phyloP scores from a whole-genome alignment of 2,113 vertebrate species.

The Ciconia boyciana region DNA sequence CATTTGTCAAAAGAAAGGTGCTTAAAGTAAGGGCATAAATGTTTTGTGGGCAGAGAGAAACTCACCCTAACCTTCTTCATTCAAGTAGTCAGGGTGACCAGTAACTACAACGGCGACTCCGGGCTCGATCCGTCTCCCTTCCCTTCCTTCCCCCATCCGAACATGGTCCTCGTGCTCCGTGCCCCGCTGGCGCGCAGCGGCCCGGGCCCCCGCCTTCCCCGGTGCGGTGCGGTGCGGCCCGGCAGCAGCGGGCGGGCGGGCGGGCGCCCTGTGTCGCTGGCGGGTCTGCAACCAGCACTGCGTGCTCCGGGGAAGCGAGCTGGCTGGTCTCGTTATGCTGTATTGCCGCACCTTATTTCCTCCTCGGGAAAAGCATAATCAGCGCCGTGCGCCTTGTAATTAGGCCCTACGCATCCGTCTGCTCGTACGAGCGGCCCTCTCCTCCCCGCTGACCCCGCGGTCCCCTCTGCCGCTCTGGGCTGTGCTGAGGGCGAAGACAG shows the following conservation, averaged over 20 bases:
- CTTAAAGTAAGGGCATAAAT: not conserved
- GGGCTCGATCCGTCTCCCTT: not conserved
- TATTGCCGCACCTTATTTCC: fast-evolving
- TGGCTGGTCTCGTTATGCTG: fast-evolving
- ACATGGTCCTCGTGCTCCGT: not conserved
- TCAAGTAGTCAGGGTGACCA: not conserved
- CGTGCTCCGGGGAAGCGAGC: not conserved
- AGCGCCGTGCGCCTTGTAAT: not conserved
- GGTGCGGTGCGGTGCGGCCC: no score
- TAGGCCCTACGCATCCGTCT: no score
- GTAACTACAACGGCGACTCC: fast-evolving
- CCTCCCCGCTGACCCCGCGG: not conserved
- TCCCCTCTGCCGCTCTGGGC: not conserved
- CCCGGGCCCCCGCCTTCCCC: not conserved
- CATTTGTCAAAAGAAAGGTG: not conserved
- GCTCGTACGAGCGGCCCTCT: fast-evolving
- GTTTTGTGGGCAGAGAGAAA: not conserved
- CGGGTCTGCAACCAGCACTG: not conserved
- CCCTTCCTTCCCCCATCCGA: not conserved
- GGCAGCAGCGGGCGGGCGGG: no score
- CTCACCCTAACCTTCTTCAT: not conserved
- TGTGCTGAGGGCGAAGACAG: not conserved
- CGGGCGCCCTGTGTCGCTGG: not conserved
- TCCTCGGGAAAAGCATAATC: not conserved
- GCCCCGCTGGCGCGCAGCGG: fast-evolving